Evolutionary conservation across 2,888 invertebrate species (phyloP).

Genomic region (Rotaria magnacalcarata): DNA sequence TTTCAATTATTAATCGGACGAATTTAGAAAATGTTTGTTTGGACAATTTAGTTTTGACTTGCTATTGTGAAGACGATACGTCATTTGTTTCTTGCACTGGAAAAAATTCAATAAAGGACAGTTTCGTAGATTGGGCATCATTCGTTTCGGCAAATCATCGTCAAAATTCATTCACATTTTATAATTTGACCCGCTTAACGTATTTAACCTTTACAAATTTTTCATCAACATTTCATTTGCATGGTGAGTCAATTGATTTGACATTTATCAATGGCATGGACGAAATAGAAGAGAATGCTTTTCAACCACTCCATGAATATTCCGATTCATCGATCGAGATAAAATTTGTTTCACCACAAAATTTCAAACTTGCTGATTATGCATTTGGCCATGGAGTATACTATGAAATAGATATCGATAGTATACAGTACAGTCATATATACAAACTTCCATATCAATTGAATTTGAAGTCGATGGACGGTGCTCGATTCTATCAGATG

Average conservation of each 20-base stretch:
- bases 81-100: background rate
- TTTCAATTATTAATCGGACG: background rate
- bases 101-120: background rate
- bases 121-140: background rate
- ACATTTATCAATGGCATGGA: background rate
- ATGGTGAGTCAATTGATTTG: background rate
- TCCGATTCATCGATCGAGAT: background rate
- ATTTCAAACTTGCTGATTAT: background rate
- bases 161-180: background rate
- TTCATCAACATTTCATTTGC: background rate
- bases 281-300: background rate
- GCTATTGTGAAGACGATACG: background rate
- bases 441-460: background rate
- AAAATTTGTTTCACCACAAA: background rate
- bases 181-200: background rate
- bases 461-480: background rate
- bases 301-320: background rate
- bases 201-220: background rate
- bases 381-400: background rate
- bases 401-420: background rate
- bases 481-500: background rate
- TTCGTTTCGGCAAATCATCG: background rate
- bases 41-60: background rate
- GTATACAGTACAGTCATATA: background rate
- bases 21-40: background rate